A percentile compares a stretch with the other conserved stretches of the same genome.
Conservation (phyloP, 1,140 invertebrate species). For the Apis dorsata region DNA sequence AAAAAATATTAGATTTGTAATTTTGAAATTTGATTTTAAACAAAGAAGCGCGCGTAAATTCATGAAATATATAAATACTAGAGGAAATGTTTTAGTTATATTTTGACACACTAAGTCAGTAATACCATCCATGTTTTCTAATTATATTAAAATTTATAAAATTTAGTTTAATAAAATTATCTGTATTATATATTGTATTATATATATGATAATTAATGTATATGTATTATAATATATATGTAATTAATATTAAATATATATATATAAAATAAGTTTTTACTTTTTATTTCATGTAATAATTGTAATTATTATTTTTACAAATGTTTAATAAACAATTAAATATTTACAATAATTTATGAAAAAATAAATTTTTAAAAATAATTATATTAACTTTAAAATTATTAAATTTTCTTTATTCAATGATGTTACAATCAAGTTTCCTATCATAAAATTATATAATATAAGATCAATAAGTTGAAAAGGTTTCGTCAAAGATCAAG, state of each 20-base stretch:
- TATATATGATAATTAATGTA: neutral
- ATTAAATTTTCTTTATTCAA: neutral
- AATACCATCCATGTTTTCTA: neutral
- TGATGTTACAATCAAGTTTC: constrained; percentile 15
- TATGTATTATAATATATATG: neutral
- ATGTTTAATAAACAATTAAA: neutral
- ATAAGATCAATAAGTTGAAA: constrained; percentile 56
- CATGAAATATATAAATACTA: neutral
- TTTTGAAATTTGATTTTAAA: neutral
- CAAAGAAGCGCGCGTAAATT: neutral
- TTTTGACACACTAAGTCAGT: neutral
- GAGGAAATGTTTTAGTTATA: neutral
- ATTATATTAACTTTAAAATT: neutral
- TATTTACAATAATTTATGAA: neutral
- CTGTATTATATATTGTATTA: neutral
- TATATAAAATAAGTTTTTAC: neutral
- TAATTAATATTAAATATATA: neutral
- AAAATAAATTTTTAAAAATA: neutral
- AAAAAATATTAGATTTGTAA: neutral
- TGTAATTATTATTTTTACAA: neutral
- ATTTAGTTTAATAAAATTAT: neutral
- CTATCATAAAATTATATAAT: constrained; percentile 30
- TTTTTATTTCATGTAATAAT: neutral
- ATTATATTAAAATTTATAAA: neutral
- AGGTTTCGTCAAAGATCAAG: constrained; percentile 45